Percentiles rank a stretch among this genome's conserved stretches.
Evolutionary conservation across 2,113 vertebrate genomes (phyloP).

Genomic region (Morone chrysops): DNA sequence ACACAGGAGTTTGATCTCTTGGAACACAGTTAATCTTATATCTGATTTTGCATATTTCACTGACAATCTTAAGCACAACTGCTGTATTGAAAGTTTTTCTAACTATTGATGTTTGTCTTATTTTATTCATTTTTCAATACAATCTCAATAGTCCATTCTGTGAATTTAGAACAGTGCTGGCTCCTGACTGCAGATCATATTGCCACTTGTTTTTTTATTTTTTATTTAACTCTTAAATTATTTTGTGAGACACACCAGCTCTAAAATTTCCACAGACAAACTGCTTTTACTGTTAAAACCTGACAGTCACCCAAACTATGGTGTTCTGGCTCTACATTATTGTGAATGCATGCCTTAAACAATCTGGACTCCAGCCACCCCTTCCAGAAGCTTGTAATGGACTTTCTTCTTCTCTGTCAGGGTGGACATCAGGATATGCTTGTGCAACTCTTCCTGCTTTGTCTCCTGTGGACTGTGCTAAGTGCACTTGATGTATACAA

Average conservation of each 20-base stretch:
- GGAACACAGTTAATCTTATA: background rate
- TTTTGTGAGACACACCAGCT: background rate
- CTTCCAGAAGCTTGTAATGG: conserved; percentile 19
- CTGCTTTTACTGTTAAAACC: background rate
- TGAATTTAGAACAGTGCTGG: conserved; percentile 1
- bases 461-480: conserved; percentile 48
- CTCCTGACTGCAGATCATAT: background rate
- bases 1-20: conserved; percentile 2
- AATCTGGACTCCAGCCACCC: background rate
- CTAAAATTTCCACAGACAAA: background rate
- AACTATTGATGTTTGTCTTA: background rate
- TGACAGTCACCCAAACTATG: conserved; percentile 2
- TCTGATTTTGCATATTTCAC: background rate
- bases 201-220: background rate
- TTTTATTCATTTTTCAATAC: background rate
- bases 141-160: conserved; percentile 13
- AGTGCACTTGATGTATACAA: conserved; percentile 53
- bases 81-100: conserved; percentile 44
- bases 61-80: conserved; percentile 46
- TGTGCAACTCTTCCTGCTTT: conserved; percentile 2
- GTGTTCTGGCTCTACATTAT: conserved; percentile 1
- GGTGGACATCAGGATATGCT: conserved; percentile 9
- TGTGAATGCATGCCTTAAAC: conserved; percentile 67
- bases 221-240: background rate
- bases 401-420: conserved; percentile 7